Conservation (phyloP, 2,888 invertebrate genomes). For the Xylota sylvarum region DNA sequence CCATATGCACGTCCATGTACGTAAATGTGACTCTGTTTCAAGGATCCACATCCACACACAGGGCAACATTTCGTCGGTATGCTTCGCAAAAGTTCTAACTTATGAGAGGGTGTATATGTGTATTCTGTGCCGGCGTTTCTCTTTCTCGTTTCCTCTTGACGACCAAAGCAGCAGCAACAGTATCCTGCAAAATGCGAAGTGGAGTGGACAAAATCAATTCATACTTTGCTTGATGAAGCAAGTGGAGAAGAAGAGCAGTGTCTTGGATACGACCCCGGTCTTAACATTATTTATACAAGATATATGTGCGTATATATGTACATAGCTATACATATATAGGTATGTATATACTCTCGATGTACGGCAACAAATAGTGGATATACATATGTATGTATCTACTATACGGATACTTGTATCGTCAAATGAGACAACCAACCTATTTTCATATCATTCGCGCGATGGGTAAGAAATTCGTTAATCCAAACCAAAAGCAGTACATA, state of each 20-base stretch:
- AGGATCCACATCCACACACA: conserved; percentile 74
- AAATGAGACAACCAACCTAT: conserved; percentile 9
- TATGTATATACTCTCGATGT: conserved; percentile 8
- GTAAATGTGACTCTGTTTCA: conserved; percentile 76
- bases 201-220: conserved; percentile 77
- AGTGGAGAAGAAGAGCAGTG: conserved; percentile 62
- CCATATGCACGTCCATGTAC: conserved; percentile 75
- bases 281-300: conserved; percentile 47
- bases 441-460: neutral
- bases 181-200: conserved; percentile 74
- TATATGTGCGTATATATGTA: neutral
- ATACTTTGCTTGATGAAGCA: conserved; percentile 73
- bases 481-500: neutral
- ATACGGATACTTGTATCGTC: conserved; percentile 3
- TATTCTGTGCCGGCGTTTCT: conserved; percentile 59
- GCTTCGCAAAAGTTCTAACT: conserved; percentile 75
- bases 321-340: neutral
- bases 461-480: neutral
- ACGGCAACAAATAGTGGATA: conserved; percentile 13
- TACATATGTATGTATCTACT: neutral
- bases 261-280: conserved; percentile 61
- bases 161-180: conserved; percentile 70
- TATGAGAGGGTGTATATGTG: conserved; percentile 72
- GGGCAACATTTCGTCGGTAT: conserved; percentile 74
- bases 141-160: conserved; percentile 73